phyloP scores from a whole-genome alignment of 2,113 vertebrate genomes.

The Lates calcarifer region DNA sequence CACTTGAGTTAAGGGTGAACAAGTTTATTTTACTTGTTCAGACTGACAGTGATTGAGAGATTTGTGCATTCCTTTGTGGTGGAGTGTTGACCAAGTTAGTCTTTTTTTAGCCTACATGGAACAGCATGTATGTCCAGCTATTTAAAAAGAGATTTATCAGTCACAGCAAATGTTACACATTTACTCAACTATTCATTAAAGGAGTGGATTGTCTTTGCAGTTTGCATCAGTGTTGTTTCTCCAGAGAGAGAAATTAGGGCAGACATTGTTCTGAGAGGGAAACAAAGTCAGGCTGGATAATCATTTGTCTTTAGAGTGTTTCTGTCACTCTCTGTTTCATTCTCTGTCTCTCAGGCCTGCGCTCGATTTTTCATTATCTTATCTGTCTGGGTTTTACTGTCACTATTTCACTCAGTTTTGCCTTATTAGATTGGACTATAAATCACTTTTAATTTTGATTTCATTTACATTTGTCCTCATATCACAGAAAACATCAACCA shows the following conservation, averaged over 20 bases:
- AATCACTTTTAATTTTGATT: not conserved
- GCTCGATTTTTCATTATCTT: not conserved
- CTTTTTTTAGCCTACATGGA: not conserved
- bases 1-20: conserved; percentile 13
- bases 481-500: not conserved
- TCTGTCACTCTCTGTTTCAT: not conserved
- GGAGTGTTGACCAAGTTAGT: conserved; percentile 31
- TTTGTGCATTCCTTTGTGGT: conserved; percentile 11
- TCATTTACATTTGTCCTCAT: not conserved
- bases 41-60: conserved; percentile 42
- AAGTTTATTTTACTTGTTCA: conserved; percentile 16
- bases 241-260: conserved; percentile 54
- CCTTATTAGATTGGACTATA: not conserved
- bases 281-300: conserved; percentile 39
- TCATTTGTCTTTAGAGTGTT: conserved; percentile 32
- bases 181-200: conserved; percentile 40
- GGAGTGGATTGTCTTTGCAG: conserved; percentile 15
- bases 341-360: not conserved
- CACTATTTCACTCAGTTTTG: not conserved
- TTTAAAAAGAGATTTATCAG: conserved; percentile 42
- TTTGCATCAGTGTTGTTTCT: conserved; percentile 42
- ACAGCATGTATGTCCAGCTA: conserved; percentile 14
- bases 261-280: conserved; percentile 55
- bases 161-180: conserved; percentile 53
- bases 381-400: not conserved